Base-by-base conservation (phyloP, 1,140 invertebrate genomes). In the Lerema accius region DNA sequence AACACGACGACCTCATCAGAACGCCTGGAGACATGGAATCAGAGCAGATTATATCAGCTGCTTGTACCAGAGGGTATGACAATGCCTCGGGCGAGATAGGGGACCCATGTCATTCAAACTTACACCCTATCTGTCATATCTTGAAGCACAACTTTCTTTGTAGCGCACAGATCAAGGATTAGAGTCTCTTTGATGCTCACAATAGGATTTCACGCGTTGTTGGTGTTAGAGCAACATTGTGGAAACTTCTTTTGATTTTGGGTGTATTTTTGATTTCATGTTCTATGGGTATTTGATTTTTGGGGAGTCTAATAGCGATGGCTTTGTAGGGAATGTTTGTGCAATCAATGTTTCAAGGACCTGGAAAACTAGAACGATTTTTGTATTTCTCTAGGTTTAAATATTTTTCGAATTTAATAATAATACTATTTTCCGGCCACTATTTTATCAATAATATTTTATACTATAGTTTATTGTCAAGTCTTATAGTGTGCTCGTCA, bases 191-290 rank as follows among this genome's bases (percentile, higher is more conserved):
- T 88, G 85, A 88, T 70, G 77, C 72, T 84, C 72, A 71, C 81
- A 87, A 87, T 82, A 78, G 73, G 82, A 88, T 88, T 88, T 88
- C 79, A 86, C 85, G 85, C 78, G 75, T 86, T 75, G 82, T 86
- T 88, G 84, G 80, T 81, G 77, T 76, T 86, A 80, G 76, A 83
- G 80, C 80, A 84, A 83, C 79, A 86, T 78, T 80, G 73, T 79
- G 80, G 81, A 87, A 81, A 76, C 59, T 76, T 65, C 78, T 84
- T 79, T 86, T 87, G 84, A 87, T 84, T 79, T 80, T 63, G 73
- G 78, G 84, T 84, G 78, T 82, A 83, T 84, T 86, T 86, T 86
- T 86, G 82, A 84, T 84, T 84, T 66, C 75, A 80, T 84, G 77
- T 84, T 77, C 79, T 71, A 82, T 71, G 82, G 73, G 40, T 65